Evolutionary conservation across 2,888 invertebrate species (phyloP).

Genomic region (Archips xylosteana): DNA sequence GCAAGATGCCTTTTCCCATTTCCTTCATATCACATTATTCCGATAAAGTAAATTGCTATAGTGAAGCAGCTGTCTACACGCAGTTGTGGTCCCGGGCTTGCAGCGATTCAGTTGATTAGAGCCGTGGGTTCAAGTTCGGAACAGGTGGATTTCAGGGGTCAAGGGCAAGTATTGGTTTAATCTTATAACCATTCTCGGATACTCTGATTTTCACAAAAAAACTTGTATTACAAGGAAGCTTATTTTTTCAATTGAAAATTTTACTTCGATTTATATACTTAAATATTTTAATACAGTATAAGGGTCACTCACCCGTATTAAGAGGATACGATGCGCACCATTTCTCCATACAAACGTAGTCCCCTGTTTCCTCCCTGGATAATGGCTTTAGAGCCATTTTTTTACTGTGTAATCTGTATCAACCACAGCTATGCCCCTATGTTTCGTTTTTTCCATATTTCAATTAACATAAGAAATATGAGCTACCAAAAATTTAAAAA

Average conservation of each 20-base stretch:
- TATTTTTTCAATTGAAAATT: neutral
- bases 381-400: too few species aligned
- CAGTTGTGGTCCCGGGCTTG: conserved; percentile 37
- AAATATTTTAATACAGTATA: too few species aligned
- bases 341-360: too few species aligned
- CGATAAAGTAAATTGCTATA: neutral
- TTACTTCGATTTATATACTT: too few species aligned
- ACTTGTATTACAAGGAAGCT: neutral
- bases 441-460: too few species aligned
- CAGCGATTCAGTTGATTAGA: conserved; percentile 63
- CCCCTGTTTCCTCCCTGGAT: too few species aligned
- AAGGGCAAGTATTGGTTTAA: conserved; percentile 59
- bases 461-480: too few species aligned
- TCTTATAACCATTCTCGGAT: neutral
- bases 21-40: neutral
- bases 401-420: too few species aligned
- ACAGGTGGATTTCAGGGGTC: conserved; percentile 76
- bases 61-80: conserved; percentile 12
- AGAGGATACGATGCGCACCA: too few species aligned
- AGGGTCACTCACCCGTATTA: too few species aligned
- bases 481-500: too few species aligned
- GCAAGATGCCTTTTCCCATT: neutral
- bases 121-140: conserved; percentile 64
- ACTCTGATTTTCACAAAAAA: neutral
- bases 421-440: too few species aligned